Conservation (phyloP, 2,888 invertebrate species). For the Cheilosia scutellata region DNA sequence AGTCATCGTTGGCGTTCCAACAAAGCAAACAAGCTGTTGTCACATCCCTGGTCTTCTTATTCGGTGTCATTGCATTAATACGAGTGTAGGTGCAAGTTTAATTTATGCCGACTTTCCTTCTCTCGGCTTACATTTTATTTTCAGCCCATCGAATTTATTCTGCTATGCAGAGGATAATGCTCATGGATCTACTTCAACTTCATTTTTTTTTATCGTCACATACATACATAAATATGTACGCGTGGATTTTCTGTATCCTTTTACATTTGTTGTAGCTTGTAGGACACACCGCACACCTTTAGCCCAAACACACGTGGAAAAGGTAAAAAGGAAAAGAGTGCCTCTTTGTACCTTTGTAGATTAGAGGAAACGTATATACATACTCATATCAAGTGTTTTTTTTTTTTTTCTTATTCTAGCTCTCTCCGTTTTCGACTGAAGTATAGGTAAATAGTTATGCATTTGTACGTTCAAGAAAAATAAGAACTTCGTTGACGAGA, state of each 20-base stretch:
- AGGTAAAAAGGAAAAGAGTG: slow-evolving; percentile 44
- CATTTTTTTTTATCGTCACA: slow-evolving; percentile 35
- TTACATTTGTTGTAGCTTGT: slow-evolving; percentile 36
- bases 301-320: slow-evolving; percentile 51
- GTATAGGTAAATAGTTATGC: slow-evolving; percentile 59
- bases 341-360: slow-evolving; percentile 55
- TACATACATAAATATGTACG: background rate
- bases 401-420: slow-evolving; percentile 30
- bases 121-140: slow-evolving; percentile 40
- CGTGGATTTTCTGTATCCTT: slow-evolving; percentile 37
- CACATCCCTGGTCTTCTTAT: slow-evolving; percentile 47
- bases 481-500: background rate
- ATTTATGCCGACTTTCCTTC: slow-evolving; percentile 48
- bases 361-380: slow-evolving; percentile 48
- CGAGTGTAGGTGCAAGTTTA: slow-evolving; percentile 63
- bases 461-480: slow-evolving; percentile 40
- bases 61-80: slow-evolving; percentile 64
- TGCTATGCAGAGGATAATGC: slow-evolving; percentile 24
- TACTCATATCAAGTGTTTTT: slow-evolving; percentile 38
- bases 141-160: slow-evolving; percentile 46
- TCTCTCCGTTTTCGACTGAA: slow-evolving; percentile 46
- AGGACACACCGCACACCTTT: slow-evolving; percentile 42
- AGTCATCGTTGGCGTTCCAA: slow-evolving; percentile 36
- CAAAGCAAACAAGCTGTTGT: slow-evolving; percentile 64
- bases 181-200: slow-evolving; percentile 42